Evolutionary conservation across 2,888 invertebrate genomes (phyloP).

Genomic region (Priocnemis perturbator): DNA sequence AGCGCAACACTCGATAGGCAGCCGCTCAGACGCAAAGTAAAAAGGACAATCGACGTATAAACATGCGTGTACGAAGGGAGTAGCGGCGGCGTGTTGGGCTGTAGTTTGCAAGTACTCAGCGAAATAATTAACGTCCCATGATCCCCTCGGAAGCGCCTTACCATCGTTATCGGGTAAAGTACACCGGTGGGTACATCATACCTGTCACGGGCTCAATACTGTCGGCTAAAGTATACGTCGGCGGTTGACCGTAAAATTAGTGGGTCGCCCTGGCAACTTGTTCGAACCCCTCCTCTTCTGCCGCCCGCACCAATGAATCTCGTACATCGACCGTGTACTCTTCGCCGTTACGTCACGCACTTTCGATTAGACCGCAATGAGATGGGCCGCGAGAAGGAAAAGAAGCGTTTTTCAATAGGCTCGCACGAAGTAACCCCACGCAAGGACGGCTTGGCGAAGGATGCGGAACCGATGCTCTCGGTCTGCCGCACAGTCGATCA

Average conservation of each 20-base stretch:
- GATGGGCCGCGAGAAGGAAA: constrained; percentile 4
- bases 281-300: not conserved
- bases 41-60: too few species aligned
- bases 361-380: constrained; percentile 39
- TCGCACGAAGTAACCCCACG: not conserved
- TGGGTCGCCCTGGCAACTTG: constrained; percentile 52
- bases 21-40: too few species aligned
- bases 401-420: not conserved
- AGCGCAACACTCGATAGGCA: too few species aligned
- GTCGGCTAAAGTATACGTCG: constrained; percentile 53
- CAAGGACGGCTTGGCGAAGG: constrained; percentile 19
- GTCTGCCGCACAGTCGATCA: constrained; percentile 24
- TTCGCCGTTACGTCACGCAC: constrained; percentile 25
- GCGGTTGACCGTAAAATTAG: constrained; percentile 67
- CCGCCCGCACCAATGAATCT: too few species aligned
- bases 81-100: constrained; percentile 30
- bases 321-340: too few species aligned
- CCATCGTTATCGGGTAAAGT: constrained; percentile 60
- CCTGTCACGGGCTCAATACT: constrained; percentile 57
- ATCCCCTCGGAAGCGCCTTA: constrained; percentile 54
- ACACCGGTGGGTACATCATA: constrained; percentile 61
- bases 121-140: constrained; percentile 62
- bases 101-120: constrained; percentile 45
- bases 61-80: constrained; percentile 23
- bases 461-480: constrained; percentile 30